Percentiles rank a stretch among this genome's conserved stretches.
Evolutionary conservation across 2,888 invertebrate genomes (phyloP).

Genomic region (Habroteleia sp.): DNA sequence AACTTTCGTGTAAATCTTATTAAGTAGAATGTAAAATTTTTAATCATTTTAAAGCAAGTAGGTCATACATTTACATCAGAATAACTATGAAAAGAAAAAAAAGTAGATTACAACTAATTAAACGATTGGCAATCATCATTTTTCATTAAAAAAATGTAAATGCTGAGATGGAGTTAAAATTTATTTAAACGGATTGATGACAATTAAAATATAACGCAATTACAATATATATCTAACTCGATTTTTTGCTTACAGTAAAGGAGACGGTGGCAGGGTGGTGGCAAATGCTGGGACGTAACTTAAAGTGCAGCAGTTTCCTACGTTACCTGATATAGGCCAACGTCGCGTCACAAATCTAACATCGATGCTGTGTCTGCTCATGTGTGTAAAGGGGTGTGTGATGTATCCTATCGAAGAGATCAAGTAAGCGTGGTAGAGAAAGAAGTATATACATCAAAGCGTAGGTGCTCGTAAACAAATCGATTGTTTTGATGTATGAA

Average conservation of each 20-base stretch:
- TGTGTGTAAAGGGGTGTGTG: slow-evolving; percentile 47
- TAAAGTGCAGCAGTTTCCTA: slow-evolving; percentile 75
- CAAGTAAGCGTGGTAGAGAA: slow-evolving; percentile 14
- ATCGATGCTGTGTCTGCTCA: slow-evolving; percentile 44
- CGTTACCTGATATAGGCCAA: slow-evolving; percentile 80
- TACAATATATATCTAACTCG: slow-evolving; percentile 10
- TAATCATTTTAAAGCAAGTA: too few relatives aligned
- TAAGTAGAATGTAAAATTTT: too few relatives aligned
- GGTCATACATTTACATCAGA: too few relatives aligned
- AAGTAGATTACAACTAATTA: too few relatives aligned
- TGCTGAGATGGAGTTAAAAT: too few relatives aligned
- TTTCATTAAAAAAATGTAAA: too few relatives aligned
- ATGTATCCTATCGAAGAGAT: slow-evolving; percentile 11
- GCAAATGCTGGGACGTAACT: slow-evolving; percentile 76
- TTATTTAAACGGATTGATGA: too few relatives aligned
- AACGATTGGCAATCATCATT: too few relatives aligned
- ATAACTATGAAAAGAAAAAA: too few relatives aligned
- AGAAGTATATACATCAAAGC: slow-evolving; percentile 36
- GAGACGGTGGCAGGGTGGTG: slow-evolving; percentile 83
- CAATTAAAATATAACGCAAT: too few relatives aligned
- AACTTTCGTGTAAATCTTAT: too few relatives aligned
- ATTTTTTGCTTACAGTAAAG: slow-evolving; percentile 82
- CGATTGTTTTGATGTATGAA: slow-evolving; percentile 12
- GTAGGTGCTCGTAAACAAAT: slow-evolving; percentile 37
- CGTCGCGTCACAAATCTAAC: slow-evolving; percentile 67